Evolutionary conservation across 1,140 invertebrate species (phyloP).

Genomic region (Uloborus diversus): DNA sequence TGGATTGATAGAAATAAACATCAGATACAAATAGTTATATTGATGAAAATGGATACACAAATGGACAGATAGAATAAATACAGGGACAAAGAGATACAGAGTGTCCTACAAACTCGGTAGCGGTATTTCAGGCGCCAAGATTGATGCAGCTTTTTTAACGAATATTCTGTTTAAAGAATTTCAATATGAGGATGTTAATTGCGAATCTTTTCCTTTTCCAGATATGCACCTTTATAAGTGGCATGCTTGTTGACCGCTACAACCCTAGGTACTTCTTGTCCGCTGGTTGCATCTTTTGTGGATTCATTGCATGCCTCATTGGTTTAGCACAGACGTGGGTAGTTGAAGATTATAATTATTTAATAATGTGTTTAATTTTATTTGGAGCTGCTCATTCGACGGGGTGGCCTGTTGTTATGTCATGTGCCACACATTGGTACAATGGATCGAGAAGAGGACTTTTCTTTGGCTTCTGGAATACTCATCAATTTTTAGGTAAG

Average conservation of each 20-base stretch:
- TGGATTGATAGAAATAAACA: neutral
- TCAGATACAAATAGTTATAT: neutral
- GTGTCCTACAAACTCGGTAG: neutral
- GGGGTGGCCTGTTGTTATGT: conserved; percentile 11
- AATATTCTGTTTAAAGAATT: neutral
- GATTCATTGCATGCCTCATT: conserved; percentile 5
- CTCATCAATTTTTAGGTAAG: conserved; percentile 17
- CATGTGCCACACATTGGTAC: conserved; percentile 16
- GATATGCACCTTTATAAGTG: conserved; percentile 24
- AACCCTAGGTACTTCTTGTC: conserved; percentile 45
- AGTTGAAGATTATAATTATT: neutral
- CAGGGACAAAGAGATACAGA: neutral
- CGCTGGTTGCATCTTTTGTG: neutral
- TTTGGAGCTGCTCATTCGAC: conserved; percentile 1
- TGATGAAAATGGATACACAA: neutral
- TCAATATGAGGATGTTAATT: neutral
- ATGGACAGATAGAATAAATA: neutral
- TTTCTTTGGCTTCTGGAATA: conserved; percentile 23
- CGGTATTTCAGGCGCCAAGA: neutral
- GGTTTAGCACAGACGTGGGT: conserved; percentile 13
- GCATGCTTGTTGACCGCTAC: conserved; percentile 23
- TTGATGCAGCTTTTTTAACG: neutral
- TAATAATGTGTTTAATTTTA: neutral
- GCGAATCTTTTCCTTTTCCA: neutral
- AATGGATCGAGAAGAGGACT: neutral